These are phyloP conservation scores for Phalacrocorax brasilianus DNA, from an alignment of 2,113 vertebrate species.

Conservation along the genomic window DNA sequence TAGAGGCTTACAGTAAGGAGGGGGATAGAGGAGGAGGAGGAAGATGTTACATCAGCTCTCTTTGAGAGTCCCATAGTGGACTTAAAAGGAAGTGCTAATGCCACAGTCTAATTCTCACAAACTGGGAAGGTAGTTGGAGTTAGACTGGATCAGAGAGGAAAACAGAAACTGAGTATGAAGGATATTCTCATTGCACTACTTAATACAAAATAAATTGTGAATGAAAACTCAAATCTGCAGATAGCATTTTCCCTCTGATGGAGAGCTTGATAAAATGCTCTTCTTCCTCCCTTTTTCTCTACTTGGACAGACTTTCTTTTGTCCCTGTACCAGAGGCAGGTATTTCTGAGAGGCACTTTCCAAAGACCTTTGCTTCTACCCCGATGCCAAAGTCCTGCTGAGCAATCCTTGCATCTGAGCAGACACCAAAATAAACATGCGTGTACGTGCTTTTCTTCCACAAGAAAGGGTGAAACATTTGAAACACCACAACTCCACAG, in stretches of 20 bases:
- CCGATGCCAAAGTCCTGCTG: background rate
- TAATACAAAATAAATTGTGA: background rate
- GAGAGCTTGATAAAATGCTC: background rate
- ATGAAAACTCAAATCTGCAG: background rate
- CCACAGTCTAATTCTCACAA: background rate
- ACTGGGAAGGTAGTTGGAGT: background rate
- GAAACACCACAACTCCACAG: background rate
- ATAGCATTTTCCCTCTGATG: background rate
- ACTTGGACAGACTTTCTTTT: background rate
- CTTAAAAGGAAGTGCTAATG: background rate
- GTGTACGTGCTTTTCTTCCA: background rate
- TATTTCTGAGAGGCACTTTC: background rate
- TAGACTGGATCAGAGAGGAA: background rate
- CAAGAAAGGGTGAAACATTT: background rate
- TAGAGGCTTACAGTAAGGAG: background rate
- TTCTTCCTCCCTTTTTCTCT: background rate
- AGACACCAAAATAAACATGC: accelerated
- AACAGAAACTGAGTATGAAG: background rate
- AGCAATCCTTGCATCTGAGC: accelerated
- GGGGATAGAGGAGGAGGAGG: background rate
- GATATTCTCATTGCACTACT: background rate
- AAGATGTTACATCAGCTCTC: background rate
- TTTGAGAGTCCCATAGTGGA: background rate
- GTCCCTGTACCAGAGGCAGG: background rate
- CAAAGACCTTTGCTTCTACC: background rate